Percentiles rank a stretch among this genome's conserved stretches.
Conservation (phyloP, 2,113 vertebrate genomes). For the Guaruba guarouba region DNA sequence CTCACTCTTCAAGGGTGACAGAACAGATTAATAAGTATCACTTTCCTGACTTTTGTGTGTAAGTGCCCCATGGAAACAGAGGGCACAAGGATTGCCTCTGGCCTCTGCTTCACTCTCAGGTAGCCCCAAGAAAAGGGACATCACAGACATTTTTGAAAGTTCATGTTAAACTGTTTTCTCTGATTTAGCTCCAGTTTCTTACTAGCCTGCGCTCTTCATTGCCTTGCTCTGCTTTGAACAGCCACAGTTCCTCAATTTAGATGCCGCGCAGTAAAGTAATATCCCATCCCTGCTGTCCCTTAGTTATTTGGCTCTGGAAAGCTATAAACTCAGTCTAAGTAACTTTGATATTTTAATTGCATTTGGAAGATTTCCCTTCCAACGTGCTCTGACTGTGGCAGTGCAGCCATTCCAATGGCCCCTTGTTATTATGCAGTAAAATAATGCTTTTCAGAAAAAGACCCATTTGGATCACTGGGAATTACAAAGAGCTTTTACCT, state of each 20-base stretch:
- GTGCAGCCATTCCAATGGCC: neutral
- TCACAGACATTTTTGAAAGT: neutral
- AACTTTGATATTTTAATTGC: conserved; percentile 3
- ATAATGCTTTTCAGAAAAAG: neutral
- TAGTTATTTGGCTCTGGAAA: neutral
- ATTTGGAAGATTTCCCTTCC: neutral
- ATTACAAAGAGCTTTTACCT: neutral
- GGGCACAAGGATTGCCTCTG: neutral
- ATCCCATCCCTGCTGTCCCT: neutral
- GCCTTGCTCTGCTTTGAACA: neutral
- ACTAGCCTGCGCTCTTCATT: neutral
- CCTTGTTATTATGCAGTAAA: neutral
- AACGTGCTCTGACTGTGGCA: neutral
- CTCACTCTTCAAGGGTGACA: neutral
- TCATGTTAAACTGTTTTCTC: neutral
- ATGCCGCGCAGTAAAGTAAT: neutral
- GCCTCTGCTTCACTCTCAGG: neutral
- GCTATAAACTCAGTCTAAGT: neutral
- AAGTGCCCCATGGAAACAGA: neutral
- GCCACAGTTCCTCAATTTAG: neutral
- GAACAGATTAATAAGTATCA: accelerated
- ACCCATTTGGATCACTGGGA: neutral
- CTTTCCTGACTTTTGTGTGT: neutral
- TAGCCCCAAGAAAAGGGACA: neutral
- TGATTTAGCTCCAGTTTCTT: neutral